These are phyloP conservation scores for Elegia similella DNA, from an alignment of 2,888 invertebrate species.

Conservation along the genomic window DNA sequence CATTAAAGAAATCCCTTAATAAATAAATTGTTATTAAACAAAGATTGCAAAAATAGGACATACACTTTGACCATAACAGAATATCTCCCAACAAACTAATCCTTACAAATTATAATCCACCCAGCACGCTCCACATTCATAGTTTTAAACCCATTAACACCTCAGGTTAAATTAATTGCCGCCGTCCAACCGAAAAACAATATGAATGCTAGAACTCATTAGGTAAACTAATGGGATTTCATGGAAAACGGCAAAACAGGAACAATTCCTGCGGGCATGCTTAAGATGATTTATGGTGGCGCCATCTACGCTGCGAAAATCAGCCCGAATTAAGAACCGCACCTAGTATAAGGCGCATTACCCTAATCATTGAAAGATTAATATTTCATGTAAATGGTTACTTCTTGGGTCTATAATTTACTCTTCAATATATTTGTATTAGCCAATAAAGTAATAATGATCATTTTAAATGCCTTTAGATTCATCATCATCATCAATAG, in stretches of 20 bases:
- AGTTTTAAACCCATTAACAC: conserved; percentile 25
- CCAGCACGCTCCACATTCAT: conserved; percentile 1
- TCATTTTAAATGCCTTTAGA: no score
- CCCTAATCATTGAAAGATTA: not conserved
- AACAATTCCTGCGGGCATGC: conserved; percentile 41
- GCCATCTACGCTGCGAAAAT: conserved; percentile 20
- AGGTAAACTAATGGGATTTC: conserved; percentile 46
- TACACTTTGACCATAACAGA: not conserved
- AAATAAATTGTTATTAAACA: no score
- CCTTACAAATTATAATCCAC: conserved; percentile 9
- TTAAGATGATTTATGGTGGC: conserved; percentile 48
- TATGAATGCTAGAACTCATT: conserved; percentile 42
- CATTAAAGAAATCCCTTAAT: no score
- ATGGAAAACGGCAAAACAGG: conserved; percentile 48
- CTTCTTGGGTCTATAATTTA: no score
- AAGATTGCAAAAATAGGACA: no score
- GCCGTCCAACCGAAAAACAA: conserved; percentile 30
- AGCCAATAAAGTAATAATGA: no score
- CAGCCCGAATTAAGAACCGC: not conserved
- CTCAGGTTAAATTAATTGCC: conserved; percentile 27
- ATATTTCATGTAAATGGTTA: no score
- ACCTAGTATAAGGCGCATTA: not conserved
- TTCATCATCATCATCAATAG: no score
- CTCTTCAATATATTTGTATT: no score
- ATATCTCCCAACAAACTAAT: not conserved